Conservation (phyloP, 2,797 vertebrate species). For the Aselliscus stoliczkanus region DNA sequence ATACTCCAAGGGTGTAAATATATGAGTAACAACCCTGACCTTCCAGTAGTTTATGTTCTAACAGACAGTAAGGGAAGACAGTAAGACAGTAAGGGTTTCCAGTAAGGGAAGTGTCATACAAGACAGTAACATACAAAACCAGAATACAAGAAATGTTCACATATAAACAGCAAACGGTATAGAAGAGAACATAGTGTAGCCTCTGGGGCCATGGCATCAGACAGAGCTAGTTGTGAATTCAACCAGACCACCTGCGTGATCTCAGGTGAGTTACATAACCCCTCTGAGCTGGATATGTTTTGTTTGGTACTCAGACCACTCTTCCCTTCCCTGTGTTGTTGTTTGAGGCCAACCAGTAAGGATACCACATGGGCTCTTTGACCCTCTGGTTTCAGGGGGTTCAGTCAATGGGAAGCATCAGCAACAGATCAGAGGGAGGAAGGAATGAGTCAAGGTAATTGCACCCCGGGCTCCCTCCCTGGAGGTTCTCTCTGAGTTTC, state of each 20-base stretch:
- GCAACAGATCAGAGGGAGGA: neutral
- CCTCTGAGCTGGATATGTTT: neutral
- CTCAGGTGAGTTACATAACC: neutral
- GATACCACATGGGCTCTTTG: neutral
- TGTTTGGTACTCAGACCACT: neutral
- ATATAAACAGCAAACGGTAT: neutral
- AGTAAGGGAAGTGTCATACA: neutral
- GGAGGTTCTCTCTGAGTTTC: neutral
- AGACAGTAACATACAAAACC: neutral
- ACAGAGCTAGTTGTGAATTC: neutral
- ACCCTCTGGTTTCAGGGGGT: neutral
- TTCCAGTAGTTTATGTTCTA: neutral
- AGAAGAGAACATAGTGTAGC: neutral
- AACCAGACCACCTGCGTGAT: neutral
- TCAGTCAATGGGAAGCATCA: neutral
- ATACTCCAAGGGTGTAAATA: neutral
- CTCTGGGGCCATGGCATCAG: neutral
- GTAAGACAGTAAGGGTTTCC: no score
- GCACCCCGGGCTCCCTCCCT: no score
- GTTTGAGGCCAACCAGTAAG: neutral
- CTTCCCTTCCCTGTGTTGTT: neutral
- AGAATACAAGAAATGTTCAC: neutral
- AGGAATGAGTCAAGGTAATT: neutral
- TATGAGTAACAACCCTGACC: neutral
- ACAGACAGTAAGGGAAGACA: no score